A percentile compares a stretch with the other conserved stretches of the same genome.
These are phyloP conservation scores for Burhinus oedicnemus DNA, from an alignment of 2,113 vertebrate species.

Conservation along the genomic window DNA sequence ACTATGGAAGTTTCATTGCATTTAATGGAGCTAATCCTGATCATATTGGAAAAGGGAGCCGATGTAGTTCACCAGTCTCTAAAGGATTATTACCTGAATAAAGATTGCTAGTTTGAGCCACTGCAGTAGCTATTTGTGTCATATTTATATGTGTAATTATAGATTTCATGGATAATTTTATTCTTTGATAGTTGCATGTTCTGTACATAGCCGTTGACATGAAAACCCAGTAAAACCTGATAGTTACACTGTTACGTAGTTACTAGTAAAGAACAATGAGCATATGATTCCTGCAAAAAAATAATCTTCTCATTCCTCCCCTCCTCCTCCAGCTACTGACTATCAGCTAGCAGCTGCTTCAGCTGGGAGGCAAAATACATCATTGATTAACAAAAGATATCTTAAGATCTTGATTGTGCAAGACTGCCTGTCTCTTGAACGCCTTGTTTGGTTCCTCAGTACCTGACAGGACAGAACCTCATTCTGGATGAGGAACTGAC, in stretches of 20 bases:
- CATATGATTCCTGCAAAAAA: not conserved
- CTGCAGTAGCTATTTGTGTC: not conserved
- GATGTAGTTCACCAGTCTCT: not conserved
- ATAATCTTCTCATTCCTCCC: not conserved
- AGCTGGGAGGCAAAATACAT: not conserved
- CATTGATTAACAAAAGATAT: not conserved
- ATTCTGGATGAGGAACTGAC: not conserved
- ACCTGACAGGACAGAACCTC: not conserved
- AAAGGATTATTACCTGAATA: not conserved
- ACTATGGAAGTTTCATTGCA: not conserved
- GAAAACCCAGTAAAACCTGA: not conserved
- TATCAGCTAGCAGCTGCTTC: not conserved
- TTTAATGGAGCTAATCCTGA: not conserved
- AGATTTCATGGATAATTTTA: not conserved
- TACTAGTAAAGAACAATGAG: not conserved
- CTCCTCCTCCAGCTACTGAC: not conserved
- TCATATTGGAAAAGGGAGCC: not conserved
- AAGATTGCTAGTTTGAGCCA: not conserved
- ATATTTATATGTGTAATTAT: not conserved
- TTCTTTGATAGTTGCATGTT: not conserved
- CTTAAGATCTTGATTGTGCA: not conserved
- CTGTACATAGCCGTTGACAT: not conserved
- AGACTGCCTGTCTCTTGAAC: not conserved
- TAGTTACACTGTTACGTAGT: not conserved
- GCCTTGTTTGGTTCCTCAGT: not conserved